Percentiles rank a stretch among this genome's conserved stretches.
Conservation (phyloP, 30 jellyfish, hydroid and myxozoan genomes). For the Rhopilema esculentum region DNA sequence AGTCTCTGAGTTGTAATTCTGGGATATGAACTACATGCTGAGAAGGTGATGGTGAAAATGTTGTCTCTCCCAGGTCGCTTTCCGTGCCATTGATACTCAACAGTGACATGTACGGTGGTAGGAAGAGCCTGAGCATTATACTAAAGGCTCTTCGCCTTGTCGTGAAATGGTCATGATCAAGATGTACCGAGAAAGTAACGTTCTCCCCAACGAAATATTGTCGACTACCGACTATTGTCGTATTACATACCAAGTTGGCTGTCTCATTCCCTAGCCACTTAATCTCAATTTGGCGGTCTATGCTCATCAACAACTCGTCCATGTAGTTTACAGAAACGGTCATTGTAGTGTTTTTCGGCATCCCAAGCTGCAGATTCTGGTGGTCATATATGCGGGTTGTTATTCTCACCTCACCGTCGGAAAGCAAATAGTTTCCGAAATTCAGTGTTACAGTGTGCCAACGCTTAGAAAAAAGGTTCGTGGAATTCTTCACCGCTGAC, state of each 20-base stretch:
- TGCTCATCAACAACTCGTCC: slow-evolving; percentile 6
- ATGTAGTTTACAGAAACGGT: slow-evolving; percentile 18
- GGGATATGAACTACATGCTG: slow-evolving; percentile 15
- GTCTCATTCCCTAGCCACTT: slow-evolving; percentile 27
- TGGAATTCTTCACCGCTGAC: background rate
- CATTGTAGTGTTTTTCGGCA: background rate
- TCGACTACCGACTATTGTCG: background rate
- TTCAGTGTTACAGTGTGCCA: background rate
- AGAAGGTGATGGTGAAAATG: slow-evolving; percentile 16
- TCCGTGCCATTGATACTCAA: slow-evolving; percentile 22
- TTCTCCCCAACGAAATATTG: slow-evolving; percentile 40
- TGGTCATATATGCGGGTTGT: slow-evolving; percentile 43
- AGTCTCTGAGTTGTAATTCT: slow-evolving; percentile 17
- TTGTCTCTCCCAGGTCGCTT: slow-evolving; percentile 12
- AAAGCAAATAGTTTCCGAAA: slow-evolving; percentile 14
- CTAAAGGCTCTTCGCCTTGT: slow-evolving; percentile 45
- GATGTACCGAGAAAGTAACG: slow-evolving; percentile 7
- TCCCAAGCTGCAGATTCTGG: slow-evolving; percentile 3
- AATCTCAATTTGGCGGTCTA: background rate
- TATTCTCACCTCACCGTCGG: slow-evolving; percentile 18
- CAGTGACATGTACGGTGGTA: slow-evolving; percentile 52
- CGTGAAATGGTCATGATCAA: background rate
- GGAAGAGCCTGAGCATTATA: slow-evolving; percentile 3
- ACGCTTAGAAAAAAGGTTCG: background rate
- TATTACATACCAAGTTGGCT: background rate